Evolutionary conservation across 2,113 vertebrate species (phyloP).

Genomic region (Callopanchax toddi): DNA sequence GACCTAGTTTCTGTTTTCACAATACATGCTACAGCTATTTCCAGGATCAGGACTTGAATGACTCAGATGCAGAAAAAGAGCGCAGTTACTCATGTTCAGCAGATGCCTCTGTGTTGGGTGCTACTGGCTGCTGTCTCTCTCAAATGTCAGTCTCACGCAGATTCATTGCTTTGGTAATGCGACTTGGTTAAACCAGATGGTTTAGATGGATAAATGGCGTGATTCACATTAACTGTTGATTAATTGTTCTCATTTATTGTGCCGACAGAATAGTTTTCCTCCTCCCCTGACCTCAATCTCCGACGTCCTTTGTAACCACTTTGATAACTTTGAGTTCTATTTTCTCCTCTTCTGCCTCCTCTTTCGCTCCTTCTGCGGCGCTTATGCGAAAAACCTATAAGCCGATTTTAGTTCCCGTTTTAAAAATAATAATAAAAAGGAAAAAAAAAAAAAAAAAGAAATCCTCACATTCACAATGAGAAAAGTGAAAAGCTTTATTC

Average conservation of each 20-base stretch:
- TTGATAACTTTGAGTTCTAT: constrained; percentile 74
- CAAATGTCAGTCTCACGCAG: constrained; percentile 55
- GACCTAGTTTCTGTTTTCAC: constrained; percentile 49
- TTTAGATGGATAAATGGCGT: constrained; percentile 71
- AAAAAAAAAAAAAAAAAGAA: constrained; percentile 26
- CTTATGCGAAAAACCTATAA: constrained; percentile 76
- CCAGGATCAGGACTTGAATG: constrained; percentile 40
- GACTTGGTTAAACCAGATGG: constrained; percentile 67
- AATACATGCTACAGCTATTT: constrained; percentile 50
- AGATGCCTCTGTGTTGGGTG: constrained; percentile 28
- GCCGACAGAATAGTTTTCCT: constrained; percentile 60
- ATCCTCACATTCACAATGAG: constrained; percentile 62
- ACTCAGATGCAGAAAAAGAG: constrained; percentile 48
- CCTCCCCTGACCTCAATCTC: constrained; percentile 78
- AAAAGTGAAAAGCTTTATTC: constrained; percentile 78
- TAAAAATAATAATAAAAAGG: constrained; percentile 54
- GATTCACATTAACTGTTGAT: constrained; percentile 77
- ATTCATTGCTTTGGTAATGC: constrained; percentile 60
- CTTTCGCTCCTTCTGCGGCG: constrained; percentile 64
- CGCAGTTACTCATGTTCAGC: constrained; percentile 43
- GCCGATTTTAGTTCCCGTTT: constrained; percentile 79
- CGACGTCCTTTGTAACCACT: constrained; percentile 73
- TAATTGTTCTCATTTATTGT: constrained; percentile 80
- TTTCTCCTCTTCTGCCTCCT: constrained; percentile 63
- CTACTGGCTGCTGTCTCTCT: constrained; percentile 47